These are phyloP conservation scores for Colinus virginianus DNA, from an alignment of 2,113 vertebrate species.

Conservation along the genomic window DNA sequence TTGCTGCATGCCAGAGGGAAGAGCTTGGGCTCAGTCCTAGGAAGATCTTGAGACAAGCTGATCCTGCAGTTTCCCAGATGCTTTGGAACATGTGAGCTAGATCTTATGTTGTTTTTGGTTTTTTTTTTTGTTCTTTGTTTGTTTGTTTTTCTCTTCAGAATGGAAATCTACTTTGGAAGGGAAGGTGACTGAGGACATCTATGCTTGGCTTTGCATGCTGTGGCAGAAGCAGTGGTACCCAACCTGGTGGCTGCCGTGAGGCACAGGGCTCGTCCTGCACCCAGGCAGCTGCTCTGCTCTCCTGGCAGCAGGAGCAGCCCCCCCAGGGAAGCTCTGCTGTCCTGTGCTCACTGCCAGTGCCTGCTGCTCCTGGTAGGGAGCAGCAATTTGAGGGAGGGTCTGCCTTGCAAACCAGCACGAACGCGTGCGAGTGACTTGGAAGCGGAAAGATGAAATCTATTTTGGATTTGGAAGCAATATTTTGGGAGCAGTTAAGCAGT, in stretches of 20 bases:
- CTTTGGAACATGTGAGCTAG: not conserved
- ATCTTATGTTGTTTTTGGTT: not conserved
- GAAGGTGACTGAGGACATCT: not conserved
- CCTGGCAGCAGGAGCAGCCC: not conserved
- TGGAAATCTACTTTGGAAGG: not conserved
- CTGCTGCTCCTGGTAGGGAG: not conserved
- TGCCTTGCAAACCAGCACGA: not conserved
- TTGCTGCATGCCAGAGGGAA: not conserved
- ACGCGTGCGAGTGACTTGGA: fast-evolving
- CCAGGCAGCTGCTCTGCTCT: not conserved
- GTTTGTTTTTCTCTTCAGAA: not conserved
- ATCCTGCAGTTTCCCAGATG: not conserved
- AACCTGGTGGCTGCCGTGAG: not conserved
- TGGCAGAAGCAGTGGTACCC: not conserved
- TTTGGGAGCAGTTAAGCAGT: slow-evolving; percentile 34
- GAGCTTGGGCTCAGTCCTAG: not conserved
- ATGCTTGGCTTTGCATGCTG: not conserved
- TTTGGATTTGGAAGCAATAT: slow-evolving; percentile 15
- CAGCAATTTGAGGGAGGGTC: not conserved
- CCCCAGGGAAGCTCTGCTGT: not conserved
- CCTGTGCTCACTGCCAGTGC: fast-evolving
- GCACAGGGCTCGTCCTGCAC: not conserved
- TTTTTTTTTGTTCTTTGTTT: not conserved
- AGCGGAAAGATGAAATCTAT: not conserved
- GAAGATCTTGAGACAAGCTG: not conserved